Evolutionary conservation across 2,113 vertebrate species (phyloP).

Genomic region (Delphinus delphis): DNA sequence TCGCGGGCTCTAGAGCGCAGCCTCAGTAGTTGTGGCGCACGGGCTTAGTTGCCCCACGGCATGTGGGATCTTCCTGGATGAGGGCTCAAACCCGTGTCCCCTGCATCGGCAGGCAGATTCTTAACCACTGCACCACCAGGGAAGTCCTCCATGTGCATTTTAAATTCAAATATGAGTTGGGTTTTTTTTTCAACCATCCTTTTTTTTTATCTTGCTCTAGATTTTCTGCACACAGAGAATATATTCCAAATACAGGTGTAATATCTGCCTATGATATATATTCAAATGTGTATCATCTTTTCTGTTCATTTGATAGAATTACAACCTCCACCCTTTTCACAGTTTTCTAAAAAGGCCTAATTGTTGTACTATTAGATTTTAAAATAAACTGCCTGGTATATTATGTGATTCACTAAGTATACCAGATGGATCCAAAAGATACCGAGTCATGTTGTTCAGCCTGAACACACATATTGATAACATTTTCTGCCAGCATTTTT

Average conservation of each 20-base stretch:
- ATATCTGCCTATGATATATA: not conserved
- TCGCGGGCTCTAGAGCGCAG: too few species aligned
- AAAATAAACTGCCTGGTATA: conserved; percentile 65
- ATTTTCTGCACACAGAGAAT: not conserved
- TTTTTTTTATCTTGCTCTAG: not conserved
- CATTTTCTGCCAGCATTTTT: conserved; percentile 48
- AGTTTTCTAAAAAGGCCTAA: not conserved
- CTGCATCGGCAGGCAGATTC: too few species aligned
- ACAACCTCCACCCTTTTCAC: not conserved
- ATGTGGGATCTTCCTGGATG: too few species aligned
- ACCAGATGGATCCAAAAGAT: conserved; percentile 64
- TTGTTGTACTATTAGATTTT: conserved; percentile 38
- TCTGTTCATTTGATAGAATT: not conserved
- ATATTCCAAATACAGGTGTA: not conserved
- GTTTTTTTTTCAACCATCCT: not conserved
- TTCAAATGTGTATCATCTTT: not conserved
- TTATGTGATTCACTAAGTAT: conserved; percentile 52
- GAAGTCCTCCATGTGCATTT: not conserved
- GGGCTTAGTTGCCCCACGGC: too few species aligned
- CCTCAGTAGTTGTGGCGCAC: too few species aligned
- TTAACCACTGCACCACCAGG: too few species aligned
- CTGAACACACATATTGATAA: conserved; percentile 28
- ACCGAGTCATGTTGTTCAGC: conserved; percentile 54
- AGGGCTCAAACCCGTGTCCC: too few species aligned
- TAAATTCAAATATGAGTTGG: not conserved